Conservation (phyloP, 2,888 invertebrate species). For the Melieria crassipennis region DNA sequence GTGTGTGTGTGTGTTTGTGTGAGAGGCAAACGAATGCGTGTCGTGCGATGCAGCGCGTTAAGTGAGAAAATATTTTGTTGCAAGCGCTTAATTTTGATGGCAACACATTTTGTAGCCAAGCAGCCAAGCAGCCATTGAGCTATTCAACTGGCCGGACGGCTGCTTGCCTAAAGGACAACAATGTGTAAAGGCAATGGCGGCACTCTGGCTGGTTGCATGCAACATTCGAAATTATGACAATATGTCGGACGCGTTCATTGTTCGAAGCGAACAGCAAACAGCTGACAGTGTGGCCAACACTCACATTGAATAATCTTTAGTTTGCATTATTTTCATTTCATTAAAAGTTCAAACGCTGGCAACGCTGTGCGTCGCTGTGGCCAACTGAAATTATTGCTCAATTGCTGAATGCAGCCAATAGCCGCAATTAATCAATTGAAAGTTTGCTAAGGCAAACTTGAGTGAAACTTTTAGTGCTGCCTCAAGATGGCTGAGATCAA, state of each 20-base stretch:
- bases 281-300: too few relatives aligned
- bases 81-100: constrained; percentile 27
- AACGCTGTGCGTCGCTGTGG: not conserved
- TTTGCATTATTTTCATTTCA: not conserved
- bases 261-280: too few relatives aligned
- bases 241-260: too few relatives aligned
- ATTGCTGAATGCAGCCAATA: constrained; percentile 24
- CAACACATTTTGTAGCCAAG: constrained; percentile 29
- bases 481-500: constrained; percentile 24
- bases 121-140: constrained; percentile 27
- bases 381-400: constrained; percentile 24
- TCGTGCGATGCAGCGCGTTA: constrained; percentile 10
- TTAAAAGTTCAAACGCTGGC: not conserved
- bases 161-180: not conserved
- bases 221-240: not conserved
- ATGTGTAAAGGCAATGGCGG: constrained; percentile 17
- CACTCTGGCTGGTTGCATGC: not conserved
- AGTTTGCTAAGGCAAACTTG: constrained; percentile 22
- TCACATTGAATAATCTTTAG: too few relatives aligned
- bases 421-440: constrained; percentile 33
- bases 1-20: constrained; percentile 3
- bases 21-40: constrained; percentile 21
- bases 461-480: constrained; percentile 18
- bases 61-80: constrained; percentile 32
- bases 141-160: constrained; percentile 21